Evolutionary conservation across 2,113 vertebrate genomes (phyloP).

Genomic region (Rhinopomastus cyanomelas): DNA sequence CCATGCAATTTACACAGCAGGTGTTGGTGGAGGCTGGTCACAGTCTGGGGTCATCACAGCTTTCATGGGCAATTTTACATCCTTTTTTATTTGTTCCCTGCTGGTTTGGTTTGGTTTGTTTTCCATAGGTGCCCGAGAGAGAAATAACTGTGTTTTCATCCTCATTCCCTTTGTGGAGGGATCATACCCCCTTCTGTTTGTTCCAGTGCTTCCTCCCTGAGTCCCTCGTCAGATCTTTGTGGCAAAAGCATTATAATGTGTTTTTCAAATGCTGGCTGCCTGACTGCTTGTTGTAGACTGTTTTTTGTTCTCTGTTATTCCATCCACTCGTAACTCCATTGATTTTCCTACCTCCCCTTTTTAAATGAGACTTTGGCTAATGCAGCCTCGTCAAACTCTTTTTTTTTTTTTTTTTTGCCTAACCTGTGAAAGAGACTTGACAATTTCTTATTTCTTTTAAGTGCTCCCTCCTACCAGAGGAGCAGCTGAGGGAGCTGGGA

Average conservation of each 20-base stretch:
- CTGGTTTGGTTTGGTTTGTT: conserved; percentile 12
- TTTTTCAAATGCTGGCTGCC: background rate
- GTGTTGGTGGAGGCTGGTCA: background rate
- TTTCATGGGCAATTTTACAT: background rate
- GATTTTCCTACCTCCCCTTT: background rate
- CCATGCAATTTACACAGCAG: conserved; percentile 8
- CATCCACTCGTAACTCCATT: background rate
- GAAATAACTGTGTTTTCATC: conserved; percentile 23
- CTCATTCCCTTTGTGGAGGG: background rate
- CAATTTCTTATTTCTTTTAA: background rate
- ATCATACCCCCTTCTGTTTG: background rate
- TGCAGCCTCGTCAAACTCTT: background rate
- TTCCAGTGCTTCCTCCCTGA: background rate
- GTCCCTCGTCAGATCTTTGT: background rate
- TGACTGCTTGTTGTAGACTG: background rate
- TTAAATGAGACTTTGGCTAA: background rate
- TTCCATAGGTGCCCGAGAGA: background rate
- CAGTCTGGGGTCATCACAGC: background rate
- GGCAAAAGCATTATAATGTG: background rate
- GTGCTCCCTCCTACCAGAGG: background rate
- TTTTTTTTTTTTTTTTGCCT: too few species aligned
- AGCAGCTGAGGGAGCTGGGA: too few species aligned
- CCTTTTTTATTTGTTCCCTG: background rate
- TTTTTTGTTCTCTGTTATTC: conserved; percentile 20
- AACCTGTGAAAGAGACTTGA: background rate